These are phyloP conservation scores for Platerodrilus igneus DNA, from an alignment of 2,888 invertebrate genomes.

Conservation along the genomic window DNA sequence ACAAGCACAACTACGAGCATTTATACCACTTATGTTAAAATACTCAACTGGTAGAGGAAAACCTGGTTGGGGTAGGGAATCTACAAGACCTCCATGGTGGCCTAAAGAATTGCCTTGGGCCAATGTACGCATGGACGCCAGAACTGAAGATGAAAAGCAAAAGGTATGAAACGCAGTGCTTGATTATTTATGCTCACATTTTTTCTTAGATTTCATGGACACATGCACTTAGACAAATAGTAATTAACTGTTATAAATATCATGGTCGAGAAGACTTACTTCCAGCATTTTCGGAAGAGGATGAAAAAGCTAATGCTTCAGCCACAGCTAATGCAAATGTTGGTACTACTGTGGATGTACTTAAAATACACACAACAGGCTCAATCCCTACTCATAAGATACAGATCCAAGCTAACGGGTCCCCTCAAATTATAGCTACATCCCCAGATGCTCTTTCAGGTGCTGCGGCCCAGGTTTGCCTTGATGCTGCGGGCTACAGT, in stretches of 20 bases:
- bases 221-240: constrained; percentile 91
- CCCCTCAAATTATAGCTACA: constrained; percentile 50
- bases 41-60: constrained; percentile 95
- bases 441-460: constrained; percentile 51
- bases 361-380: constrained; percentile 50
- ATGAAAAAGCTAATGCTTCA: constrained; percentile 67
- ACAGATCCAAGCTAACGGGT: constrained; percentile 52
- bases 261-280: constrained; percentile 93
- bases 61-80: constrained; percentile 96
- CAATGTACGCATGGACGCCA: constrained; percentile 94
- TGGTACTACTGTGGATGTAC: constrained; percentile 50
- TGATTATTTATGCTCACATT: constrained; percentile 2
- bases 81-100: constrained; percentile 97
- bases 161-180: constrained; percentile 59
- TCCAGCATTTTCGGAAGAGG: constrained; percentile 90
- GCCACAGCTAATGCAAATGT: constrained; percentile 53
- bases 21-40: constrained; percentile 96
- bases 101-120: constrained; percentile 97
- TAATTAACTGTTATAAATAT: constrained; percentile 97
- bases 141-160: constrained; percentile 94
- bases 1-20: constrained; percentile 92
- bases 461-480: constrained; percentile 68
- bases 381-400: constrained; percentile 48
- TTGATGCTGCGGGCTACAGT: constrained; percentile 65
- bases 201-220: constrained; percentile 90